These are phyloP conservation scores for Heliconius ismenius DNA, from an alignment of 2,888 invertebrate genomes.

Conservation along the genomic window DNA sequence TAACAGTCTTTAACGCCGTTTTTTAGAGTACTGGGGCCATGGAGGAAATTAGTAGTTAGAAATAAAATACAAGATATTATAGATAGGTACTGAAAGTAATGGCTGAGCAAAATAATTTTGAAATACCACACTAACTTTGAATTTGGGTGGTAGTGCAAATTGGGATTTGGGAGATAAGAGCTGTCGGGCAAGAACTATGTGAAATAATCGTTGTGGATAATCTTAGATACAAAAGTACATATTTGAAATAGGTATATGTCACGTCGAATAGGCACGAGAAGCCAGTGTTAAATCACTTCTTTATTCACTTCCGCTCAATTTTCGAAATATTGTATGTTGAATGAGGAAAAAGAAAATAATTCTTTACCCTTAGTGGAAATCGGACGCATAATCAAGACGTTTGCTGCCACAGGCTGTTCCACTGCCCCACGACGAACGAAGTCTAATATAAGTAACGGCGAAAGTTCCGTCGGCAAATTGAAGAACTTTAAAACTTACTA, in stretches of 20 bases:
- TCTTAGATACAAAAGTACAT: background rate
- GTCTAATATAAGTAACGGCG: background rate
- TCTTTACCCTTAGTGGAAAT: background rate
- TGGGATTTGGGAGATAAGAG: background rate
- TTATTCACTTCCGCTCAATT: no score
- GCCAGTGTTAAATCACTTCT: no score
- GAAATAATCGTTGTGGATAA: background rate
- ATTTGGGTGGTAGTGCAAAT: background rate
- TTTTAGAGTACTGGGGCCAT: constrained; percentile 56
- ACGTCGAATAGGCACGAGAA: background rate
- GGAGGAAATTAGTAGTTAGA: constrained; percentile 59
- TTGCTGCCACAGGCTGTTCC: background rate
- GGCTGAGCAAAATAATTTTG: constrained; percentile 17
- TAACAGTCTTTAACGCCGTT: constrained; percentile 61
- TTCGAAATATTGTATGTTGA: no score
- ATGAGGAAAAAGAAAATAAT: background rate
- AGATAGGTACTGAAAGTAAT: constrained; percentile 50
- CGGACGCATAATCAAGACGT: background rate
- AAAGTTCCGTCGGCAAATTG: constrained; percentile 5
- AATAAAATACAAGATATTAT: constrained; percentile 64
- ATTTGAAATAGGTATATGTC: background rate
- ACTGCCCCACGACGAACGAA: background rate
- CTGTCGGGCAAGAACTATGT: no score
- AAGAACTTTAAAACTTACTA: background rate
- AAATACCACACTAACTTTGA: constrained; percentile 14